Evolutionary conservation across 2,113 vertebrate genomes (phyloP), one percentile per base, ranked within the genome.

Genomic region (Dipodomys stephensi): DNA sequence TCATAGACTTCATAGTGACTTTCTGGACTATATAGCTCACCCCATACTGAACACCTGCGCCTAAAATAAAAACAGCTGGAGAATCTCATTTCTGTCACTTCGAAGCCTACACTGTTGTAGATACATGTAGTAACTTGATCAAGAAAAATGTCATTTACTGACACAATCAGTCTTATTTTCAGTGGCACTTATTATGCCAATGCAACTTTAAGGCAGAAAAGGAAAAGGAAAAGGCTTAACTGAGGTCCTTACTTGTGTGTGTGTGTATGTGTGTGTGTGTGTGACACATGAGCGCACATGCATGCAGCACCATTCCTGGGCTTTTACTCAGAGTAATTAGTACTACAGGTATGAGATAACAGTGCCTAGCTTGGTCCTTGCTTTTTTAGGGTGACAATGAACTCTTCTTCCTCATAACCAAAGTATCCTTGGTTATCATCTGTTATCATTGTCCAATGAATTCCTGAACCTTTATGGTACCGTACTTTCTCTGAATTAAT

Each of bases 161-260:
- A 74, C 46, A 35, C 46, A 32, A 62, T 44, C 64, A 93, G 68
- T 44, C 62, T 92, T 79, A 39, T 69, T 88, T 94, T 81, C 72
- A 87, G 39, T 81, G 53, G 25, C 5, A 71, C 7, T 7, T 60
- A 81, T 89, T 68, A 91, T 22, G 32, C 12, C 71, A 85, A 44
- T 15, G 93, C 35, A 23, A 22, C 23, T 49, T 90, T 90, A 83
- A 67, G 49, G 25, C 15, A 20, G 30, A 80, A 62, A 76, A 23
- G n/a, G 35, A 27, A 44, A 83, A 62, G 39, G 16, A 68, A 23
- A 13, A 19, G 35, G 25, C 39, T 84, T 77, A 28, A 89, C n/a
- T 28, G 69, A 20, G 32, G 49, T 23, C 71, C 25, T 53, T 18
- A 57, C 15, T 10, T 57, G 53, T 49, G 49, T 57, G 53, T 57